Base-by-base conservation (phyloP, 1,140 invertebrate species). In the Whitmania pigra region DNA sequence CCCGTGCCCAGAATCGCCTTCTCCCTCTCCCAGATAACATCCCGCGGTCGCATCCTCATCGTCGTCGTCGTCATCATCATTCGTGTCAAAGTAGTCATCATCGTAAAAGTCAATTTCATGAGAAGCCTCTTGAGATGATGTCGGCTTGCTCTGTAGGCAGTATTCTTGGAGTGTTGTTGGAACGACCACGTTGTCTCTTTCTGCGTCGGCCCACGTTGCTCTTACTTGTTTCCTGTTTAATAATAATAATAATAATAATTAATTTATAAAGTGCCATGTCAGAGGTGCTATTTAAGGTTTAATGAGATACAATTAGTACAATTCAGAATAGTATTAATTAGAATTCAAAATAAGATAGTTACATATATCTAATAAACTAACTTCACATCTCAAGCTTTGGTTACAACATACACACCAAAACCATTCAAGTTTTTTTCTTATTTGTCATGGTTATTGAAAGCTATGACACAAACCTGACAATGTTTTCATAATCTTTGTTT, bases 401-500 rank as follows among this genome's bases (percentile, higher is more conserved):
- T 17, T 49, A 5, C 31, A 36, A 36, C 31, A 36, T 2, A 36
- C 31, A 36, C 6, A 3, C 31, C n/a, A n/a, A n/a, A 36, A 36
- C 31, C 31, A 49, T 49, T 49, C 31, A 49, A 1, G 9, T 49
- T 17, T 15, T 49, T 49, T 49, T n/a, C n/a, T 49, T 49, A 49
- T 11, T 49, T 49, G 5, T 49, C 0, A 11, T 49, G 7, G n/a
- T 20, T 27, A 15, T 49, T 49, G 15, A 49, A 7, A 9, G n/a
- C 7, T 13, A 15, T 49, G 36, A 22, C 20, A 69, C 71, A 73
- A 74, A 94, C 93, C 90, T 93, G 80, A 99, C 97, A 77, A 98
- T 97, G 85, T 95, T 97, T 85, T 97, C 94, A 85, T 99, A 99
- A 84, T 99, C 95, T 84, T 97, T 96, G 84, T 99, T 94, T 82